Base-by-base conservation (phyloP, 1,140 invertebrate species). In the Anoplolepis gracilipes region DNA sequence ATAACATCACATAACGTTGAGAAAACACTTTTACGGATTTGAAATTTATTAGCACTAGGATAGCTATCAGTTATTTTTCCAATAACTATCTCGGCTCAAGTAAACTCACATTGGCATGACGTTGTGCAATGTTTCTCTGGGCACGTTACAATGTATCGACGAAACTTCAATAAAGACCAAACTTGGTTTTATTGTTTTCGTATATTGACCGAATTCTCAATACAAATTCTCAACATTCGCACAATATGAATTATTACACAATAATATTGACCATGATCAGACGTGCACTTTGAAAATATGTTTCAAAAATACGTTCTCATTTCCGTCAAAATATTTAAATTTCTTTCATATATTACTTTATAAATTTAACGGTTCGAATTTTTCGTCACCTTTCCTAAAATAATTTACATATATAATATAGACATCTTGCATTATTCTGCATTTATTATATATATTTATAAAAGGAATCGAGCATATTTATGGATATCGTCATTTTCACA, bases 151-250 rank as follows among this genome's bases (percentile, higher is more conserved):
- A 22, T 39, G 28, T 82, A 82, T 72, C 25, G 78, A 59, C 78
- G 53, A 59, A 82, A 72, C 78, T 73, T 82, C 78, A 82, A 82
- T 82, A 82, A 82, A 82, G 67, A 61, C 36, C 53, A 30, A 72
- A 61, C 67, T 82, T 73, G 67, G 67, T 82, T 82, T 82, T 82
- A 82, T 82, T 82, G 78, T 82, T 82, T 82, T 73, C 53, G 67
- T 13, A 13, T 73, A 82, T 82, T 73, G 78, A 73, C 67, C 78
- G 36, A 72, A 73, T 82, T 55, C 67, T 53, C 67, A 53, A 70
- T 28, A 67, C 33, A 7, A 42, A 22, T 67, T 33, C 33, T 67
- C 76, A 19, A 81, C 30, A 72, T 73, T 82, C 53, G 67, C 53
- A 33, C 78, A 59, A 73, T 82, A 59, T 28, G 39, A 82, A 82